Evolutionary conservation across 2,888 invertebrate species (phyloP).

Genomic region (Tachina grossa): DNA sequence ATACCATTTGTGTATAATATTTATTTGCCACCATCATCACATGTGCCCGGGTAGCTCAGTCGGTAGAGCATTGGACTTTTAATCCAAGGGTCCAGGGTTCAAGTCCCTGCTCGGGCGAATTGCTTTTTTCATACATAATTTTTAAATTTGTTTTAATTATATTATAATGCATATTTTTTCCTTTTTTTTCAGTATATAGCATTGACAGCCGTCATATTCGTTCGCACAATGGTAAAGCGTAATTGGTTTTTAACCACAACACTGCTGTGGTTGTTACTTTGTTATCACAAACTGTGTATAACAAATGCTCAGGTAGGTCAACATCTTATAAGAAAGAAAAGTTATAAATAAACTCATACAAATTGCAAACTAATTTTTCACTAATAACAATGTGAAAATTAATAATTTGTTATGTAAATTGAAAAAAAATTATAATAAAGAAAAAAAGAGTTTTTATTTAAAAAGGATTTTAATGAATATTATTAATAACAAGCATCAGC

Average conservation of each 20-base stretch:
- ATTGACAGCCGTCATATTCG: not conserved
- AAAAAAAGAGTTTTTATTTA: conserved; percentile 27
- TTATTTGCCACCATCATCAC: not conserved
- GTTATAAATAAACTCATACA: not conserved
- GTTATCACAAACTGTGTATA: conserved; percentile 61
- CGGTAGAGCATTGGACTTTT: conserved; percentile 83
- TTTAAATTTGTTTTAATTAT: conserved; percentile 1
- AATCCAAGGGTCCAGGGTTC: conserved; percentile 84
- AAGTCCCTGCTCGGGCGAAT: conserved; percentile 83
- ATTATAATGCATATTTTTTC: conserved; percentile 24
- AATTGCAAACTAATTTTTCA: not conserved
- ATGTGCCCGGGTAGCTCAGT: conserved; percentile 83
- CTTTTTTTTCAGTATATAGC: conserved; percentile 54
- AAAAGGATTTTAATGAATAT: conserved; percentile 57
- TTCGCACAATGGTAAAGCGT: conserved; percentile 64
- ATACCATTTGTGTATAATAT: not conserved
- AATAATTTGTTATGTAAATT: conserved; percentile 49
- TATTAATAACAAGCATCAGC: conserved; percentile 20
- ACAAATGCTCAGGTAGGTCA: conserved; percentile 66
- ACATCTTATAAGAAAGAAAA: conserved; percentile 18
- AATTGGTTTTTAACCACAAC: conserved; percentile 69
- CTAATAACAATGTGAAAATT: conserved; percentile 31
- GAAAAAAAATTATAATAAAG: not conserved
- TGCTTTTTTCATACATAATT: conserved; percentile 61
- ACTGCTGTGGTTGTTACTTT: conserved; percentile 68